These are phyloP conservation scores for Lissonota sp. DNA, from an alignment of 2,888 invertebrate species.

Conservation along the genomic window DNA sequence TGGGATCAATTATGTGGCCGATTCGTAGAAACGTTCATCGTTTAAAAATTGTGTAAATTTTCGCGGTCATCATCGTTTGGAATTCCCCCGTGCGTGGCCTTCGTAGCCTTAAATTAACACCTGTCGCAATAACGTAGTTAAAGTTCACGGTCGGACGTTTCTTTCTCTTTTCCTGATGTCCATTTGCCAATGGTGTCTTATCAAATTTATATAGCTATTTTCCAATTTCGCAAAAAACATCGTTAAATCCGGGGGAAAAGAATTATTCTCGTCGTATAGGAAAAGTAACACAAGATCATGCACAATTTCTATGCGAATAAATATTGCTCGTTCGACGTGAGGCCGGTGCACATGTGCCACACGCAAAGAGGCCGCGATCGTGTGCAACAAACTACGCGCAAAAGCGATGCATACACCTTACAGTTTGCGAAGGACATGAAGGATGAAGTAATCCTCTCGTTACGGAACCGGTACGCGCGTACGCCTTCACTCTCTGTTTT, in stretches of 20 bases:
- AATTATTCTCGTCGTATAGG: neutral
- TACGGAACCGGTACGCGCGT: conserved; percentile 73
- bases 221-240: neutral
- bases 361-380: conserved; percentile 31
- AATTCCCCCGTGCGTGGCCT: conserved; percentile 10
- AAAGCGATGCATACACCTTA: neutral
- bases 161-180: neutral
- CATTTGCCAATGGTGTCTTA: too few relatives aligned
- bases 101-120: neutral
- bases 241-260: neutral
- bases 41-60: neutral
- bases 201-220: too few relatives aligned
- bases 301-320: conserved; percentile 10
- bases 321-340: conserved; percentile 9
- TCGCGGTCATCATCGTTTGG: neutral
- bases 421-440: conserved; percentile 70
- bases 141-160: conserved; percentile 24
- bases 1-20: too few relatives aligned
- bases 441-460: conserved; percentile 77
- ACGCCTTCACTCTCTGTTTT: conserved; percentile 67
- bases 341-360: neutral
- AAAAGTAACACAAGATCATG: neutral
- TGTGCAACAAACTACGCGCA: neutral
- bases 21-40: too few relatives aligned
- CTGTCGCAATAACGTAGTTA: neutral